Percentiles rank a stretch among this genome's conserved stretches.
Conservation (phyloP, 2,113 vertebrate genomes). For the Climacteris rufus region DNA sequence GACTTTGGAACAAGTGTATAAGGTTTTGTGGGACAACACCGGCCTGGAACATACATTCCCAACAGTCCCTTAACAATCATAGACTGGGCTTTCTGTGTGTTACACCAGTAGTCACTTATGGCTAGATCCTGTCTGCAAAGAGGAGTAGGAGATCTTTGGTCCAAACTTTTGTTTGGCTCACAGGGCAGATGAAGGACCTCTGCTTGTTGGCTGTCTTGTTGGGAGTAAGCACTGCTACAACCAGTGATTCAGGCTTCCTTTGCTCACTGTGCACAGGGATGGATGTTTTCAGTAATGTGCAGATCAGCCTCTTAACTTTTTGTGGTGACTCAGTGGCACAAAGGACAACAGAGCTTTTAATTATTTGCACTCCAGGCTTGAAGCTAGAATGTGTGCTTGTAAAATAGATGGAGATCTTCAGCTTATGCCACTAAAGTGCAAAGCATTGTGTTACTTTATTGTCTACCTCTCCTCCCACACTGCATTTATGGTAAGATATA, state of each 20-base stretch:
- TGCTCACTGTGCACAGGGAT: not conserved
- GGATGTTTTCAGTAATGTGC: not conserved
- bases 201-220: not conserved
- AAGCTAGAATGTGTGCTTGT: not conserved
- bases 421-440: not conserved
- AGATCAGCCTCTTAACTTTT: not conserved
- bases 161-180: not conserved
- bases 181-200: not conserved
- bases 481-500: not conserved
- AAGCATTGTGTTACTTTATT: not conserved
- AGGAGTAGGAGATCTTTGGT: not conserved
- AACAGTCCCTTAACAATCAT: fast-evolving
- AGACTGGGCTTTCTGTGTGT: not conserved
- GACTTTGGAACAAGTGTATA: not conserved
- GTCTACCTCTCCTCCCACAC: not conserved
- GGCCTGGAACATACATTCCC: not conserved
- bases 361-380: not conserved
- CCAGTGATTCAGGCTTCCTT: fast-evolving
- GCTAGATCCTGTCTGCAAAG: not conserved
- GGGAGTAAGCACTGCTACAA: not conserved
- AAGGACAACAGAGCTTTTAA: not conserved
- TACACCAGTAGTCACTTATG: not conserved
- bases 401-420: not conserved
- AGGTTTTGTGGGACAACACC: not conserved
- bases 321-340: not conserved